Evolutionary conservation across 23 tunicate genomes (phyloP), one percentile per base, ranked within the genome.

Genomic region (Corella eumyota): DNA sequence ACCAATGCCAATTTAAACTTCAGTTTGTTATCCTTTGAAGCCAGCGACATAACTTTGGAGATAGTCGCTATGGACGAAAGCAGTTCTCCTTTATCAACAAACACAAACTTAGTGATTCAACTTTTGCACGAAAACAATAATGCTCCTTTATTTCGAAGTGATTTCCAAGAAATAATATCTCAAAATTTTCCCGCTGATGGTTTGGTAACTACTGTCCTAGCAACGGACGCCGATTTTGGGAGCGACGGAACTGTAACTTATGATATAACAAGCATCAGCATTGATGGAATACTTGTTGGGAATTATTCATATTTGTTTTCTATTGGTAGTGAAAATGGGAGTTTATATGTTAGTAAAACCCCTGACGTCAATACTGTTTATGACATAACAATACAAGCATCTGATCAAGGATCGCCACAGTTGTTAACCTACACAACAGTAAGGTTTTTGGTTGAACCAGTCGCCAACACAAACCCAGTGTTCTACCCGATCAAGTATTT

Each of bases 121-220:
- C 67, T 92, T 6, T 53, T 45, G 3, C 93, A 75, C 50, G 87
- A 53, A 45, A 83, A 92, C 46, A 87, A 92, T 53, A 83, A 92
- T 34, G 54, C 75, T 34, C 98, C 98, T 15, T 40, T 29, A 0
- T 92, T 92, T 68, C 58, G 46, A 6, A 22, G 32, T 5, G 37
- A 57, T 17, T 32, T 33, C 15, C 56, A 66, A 50, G 52, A 64
- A 30, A 72, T 68, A 32, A 56, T 36, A 19, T 0, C 50, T 6
- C 28, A 60, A 45, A 34, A 51, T 5, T 15, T 22, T 17, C 22
- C 44, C 9, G 70, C 77, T 0, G 35, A 51, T 0, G 62, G 58
- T 31, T 5, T 52, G 7, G 13, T 67, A n/a, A 47, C 44, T 29
- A 46, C 34, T n/a, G 60, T 75, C 6, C 35, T 1, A 24, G 94